Percentiles rank a stretch among this genome's conserved stretches.
Evolutionary conservation across 1,140 invertebrate species (phyloP).

Genomic region (Nasonia giraulti): DNA sequence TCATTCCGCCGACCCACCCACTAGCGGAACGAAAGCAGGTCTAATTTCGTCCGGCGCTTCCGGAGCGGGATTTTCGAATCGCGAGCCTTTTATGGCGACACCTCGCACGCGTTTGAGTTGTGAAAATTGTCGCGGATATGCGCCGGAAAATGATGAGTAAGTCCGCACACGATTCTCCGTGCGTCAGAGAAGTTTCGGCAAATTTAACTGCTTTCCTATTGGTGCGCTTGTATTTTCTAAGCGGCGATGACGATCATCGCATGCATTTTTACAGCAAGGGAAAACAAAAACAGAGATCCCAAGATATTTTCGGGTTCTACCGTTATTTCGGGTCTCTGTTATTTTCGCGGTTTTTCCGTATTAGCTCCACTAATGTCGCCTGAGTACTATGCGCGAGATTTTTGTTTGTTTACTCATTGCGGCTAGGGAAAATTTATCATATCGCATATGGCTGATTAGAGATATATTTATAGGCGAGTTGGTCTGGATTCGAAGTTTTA

Average conservation of each 20-base stretch:
- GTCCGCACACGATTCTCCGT: neutral
- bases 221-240: neutral
- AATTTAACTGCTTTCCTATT: conserved; percentile 12
- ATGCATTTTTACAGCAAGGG: neutral
- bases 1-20: neutral
- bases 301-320: neutral
- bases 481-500: no score
- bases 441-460: no score
- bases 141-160: conserved; percentile 12
- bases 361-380: neutral
- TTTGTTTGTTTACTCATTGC: no score
- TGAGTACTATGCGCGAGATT: no score
- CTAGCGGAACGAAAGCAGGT: neutral
- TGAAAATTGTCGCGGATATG: neutral
- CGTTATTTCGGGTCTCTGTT: neutral
- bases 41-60: conserved; percentile 53
- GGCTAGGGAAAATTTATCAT: no score
- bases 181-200: conserved; percentile 28
- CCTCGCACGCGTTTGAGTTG: neutral
- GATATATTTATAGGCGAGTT: no score
- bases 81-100: conserved; percentile 26
- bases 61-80: conserved; percentile 24
- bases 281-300: neutral
- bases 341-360: neutral
- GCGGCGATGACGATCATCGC: neutral